Evolutionary conservation across 2,888 invertebrate genomes (phyloP).

Genomic region (Melitaea athalia): DNA sequence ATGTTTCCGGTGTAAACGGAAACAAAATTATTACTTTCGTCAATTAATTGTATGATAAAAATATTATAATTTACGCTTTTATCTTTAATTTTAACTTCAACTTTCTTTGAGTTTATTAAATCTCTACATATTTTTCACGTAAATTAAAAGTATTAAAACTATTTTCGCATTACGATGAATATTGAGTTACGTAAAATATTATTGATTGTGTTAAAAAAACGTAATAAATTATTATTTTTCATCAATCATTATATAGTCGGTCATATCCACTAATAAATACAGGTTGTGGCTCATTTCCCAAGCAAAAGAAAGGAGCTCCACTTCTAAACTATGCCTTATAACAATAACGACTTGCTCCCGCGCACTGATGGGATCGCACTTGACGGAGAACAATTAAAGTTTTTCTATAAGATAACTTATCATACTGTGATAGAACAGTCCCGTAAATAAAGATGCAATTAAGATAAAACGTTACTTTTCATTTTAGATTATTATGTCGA

Average conservation of each 20-base stretch:
- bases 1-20: neutral
- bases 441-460: constrained; percentile 43
- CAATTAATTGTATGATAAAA: neutral
- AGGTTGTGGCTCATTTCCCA: constrained; percentile 64
- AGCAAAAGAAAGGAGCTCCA: constrained; percentile 67
- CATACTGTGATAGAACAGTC: constrained; percentile 21
- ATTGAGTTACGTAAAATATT: too few species aligned
- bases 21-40: neutral
- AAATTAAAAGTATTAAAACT: too few species aligned
- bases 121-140: too few species aligned
- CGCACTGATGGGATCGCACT: constrained; percentile 45
- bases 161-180: too few species aligned
- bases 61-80: neutral
- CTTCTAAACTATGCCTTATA: constrained; percentile 55
- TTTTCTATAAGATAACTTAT: constrained; percentile 42
- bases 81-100: too few species aligned
- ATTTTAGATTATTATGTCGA: constrained; percentile 2
- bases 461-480: constrained; percentile 40
- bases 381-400: constrained; percentile 45
- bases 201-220: too few species aligned
- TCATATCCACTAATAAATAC: constrained; percentile 16
- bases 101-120: too few species aligned
- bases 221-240: too few species aligned
- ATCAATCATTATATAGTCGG: neutral
- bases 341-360: constrained; percentile 59